Percentiles rank a stretch among this genome's conserved stretches.
Evolutionary conservation across 2,113 vertebrate species (phyloP).

Genomic region (Herpetotheres cachinnans): DNA sequence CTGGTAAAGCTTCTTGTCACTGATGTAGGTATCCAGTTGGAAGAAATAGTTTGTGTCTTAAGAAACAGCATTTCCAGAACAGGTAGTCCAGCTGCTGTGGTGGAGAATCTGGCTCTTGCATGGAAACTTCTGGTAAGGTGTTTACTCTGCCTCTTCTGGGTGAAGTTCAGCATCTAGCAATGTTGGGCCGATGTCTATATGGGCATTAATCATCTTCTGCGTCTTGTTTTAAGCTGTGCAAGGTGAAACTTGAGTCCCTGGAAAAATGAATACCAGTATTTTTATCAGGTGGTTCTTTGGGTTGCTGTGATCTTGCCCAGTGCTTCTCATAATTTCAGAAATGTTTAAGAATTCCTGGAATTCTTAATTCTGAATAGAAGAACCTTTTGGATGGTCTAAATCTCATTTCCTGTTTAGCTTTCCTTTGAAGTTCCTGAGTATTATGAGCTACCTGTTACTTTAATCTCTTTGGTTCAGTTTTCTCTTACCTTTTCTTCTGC

Average conservation of each 20-base stretch:
- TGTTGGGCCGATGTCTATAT: neutral
- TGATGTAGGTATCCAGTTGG: neutral
- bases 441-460: slow-evolving; percentile 19
- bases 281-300: neutral
- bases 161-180: neutral
- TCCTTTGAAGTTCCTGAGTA: neutral
- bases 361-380: neutral
- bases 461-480: neutral
- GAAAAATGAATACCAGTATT: neutral
- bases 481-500: neutral
- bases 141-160: neutral
- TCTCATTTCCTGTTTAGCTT: neutral
- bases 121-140: neutral
- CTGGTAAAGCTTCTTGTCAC: neutral
- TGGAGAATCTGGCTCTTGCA: neutral
- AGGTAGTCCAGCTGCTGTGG: neutral
- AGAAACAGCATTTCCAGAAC: neutral
- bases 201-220: neutral
- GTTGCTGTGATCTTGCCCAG: neutral
- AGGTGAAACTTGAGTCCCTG: neutral
- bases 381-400: neutral
- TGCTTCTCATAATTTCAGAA: neutral
- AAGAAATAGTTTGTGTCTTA: neutral
- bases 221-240: neutral
- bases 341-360: neutral